Percentiles rank a stretch among this genome's conserved stretches.
These are phyloP conservation scores for Cenopis cana DNA, from an alignment of 2,888 invertebrate genomes.

Conservation along the genomic window DNA sequence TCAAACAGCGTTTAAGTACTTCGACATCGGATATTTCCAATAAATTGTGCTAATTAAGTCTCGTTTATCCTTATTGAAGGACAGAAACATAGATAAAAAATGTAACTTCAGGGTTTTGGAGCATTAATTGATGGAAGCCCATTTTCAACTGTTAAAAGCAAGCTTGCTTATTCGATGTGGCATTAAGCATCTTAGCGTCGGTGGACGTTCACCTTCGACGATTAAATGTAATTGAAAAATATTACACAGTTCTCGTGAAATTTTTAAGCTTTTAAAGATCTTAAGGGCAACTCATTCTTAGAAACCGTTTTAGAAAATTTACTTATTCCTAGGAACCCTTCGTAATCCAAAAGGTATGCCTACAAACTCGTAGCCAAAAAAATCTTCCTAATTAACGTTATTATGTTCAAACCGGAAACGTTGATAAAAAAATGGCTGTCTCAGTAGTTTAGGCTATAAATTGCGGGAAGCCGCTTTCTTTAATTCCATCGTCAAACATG, in stretches of 20 bases:
- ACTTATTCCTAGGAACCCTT: not conserved
- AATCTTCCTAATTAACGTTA: conserved; percentile 8
- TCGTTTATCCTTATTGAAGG: conserved; percentile 7
- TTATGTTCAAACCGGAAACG: conserved; percentile 26
- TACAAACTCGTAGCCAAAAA: not conserved
- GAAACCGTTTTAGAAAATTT: not conserved
- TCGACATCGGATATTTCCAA: conserved; percentile 9
- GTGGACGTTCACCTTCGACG: too few species aligned
- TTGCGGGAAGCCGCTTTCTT: conserved; percentile 23
- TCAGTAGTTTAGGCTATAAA: conserved; percentile 31
- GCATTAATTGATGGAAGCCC: conserved; percentile 2
- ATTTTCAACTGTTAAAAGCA: not conserved
- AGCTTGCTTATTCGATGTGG: not conserved
- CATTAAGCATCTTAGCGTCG: not conserved
- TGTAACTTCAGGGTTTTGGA: conserved; percentile 6
- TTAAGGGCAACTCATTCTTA: not conserved
- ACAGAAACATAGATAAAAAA: conserved; percentile 10
- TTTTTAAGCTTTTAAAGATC: not conserved
- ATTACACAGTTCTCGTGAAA: not conserved
- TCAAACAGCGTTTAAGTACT: not conserved
- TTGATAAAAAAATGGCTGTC: conserved; percentile 32
- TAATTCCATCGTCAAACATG: conserved; percentile 40
- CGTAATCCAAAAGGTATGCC: not conserved
- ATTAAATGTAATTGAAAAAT: too few species aligned
- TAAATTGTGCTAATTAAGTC: conserved; percentile 19